Conservation (phyloP, 2,113 vertebrate genomes). For the Neomonachus schauinslandi region DNA sequence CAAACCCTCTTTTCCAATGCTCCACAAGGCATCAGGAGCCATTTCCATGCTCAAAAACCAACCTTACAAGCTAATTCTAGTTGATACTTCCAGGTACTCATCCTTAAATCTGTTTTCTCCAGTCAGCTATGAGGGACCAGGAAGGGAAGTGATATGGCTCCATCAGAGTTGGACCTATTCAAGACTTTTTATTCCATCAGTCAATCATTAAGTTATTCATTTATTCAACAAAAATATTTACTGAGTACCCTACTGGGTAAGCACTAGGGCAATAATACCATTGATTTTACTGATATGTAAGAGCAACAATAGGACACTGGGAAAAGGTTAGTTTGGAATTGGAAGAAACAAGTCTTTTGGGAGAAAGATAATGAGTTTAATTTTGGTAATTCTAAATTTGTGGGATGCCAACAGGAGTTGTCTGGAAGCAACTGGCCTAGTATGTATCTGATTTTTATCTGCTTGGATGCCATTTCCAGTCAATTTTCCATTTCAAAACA, state of each 20-base stretch:
- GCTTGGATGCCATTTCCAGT: conserved; percentile 1
- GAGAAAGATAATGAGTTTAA: conserved; percentile 43
- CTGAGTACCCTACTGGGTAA: not conserved
- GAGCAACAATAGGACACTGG: not conserved
- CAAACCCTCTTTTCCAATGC: not conserved
- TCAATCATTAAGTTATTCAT: conserved; percentile 25
- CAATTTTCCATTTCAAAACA: conserved; percentile 43
- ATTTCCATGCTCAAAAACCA: conserved; percentile 39
- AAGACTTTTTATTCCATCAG: conserved; percentile 2
- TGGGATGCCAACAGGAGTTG: not conserved
- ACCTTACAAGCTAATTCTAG: conserved; percentile 16
- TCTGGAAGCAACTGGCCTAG: not conserved
- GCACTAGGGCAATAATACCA: not conserved
- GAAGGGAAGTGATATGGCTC: not conserved
- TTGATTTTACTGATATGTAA: conserved; percentile 22
- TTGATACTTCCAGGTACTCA: conserved; percentile 32
- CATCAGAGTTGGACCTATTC: conserved; percentile 25
- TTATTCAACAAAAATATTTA: conserved; percentile 60
- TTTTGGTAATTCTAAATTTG: conserved; percentile 44
- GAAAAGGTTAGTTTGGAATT: conserved; percentile 30
- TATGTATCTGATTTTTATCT: conserved; percentile 32
- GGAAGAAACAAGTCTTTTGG: conserved; percentile 27
- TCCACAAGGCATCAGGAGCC: not conserved
- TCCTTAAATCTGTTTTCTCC: conserved; percentile 34
- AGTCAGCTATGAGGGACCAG: not conserved